Evolutionary conservation across 1,140 invertebrate genomes (phyloP).

Genomic region (Lithobius niger): DNA sequence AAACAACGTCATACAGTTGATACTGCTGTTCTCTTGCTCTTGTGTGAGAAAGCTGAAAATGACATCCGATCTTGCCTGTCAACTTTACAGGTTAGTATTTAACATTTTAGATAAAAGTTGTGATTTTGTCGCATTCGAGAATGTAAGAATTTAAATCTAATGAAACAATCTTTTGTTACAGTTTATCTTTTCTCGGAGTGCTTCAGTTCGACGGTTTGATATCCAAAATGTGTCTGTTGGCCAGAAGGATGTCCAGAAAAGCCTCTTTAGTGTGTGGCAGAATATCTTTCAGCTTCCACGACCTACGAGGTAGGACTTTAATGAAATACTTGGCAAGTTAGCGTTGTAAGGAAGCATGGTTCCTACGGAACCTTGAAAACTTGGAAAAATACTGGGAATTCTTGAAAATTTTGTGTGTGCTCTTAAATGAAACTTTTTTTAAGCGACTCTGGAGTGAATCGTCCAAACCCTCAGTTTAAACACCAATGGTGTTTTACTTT

Average conservation of each 20-base stretch:
- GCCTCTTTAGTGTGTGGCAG: constrained; percentile 70
- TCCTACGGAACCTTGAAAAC: too few relatives aligned
- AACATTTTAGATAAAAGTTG: background rate
- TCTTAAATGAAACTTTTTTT: too few relatives aligned
- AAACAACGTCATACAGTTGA: constrained; percentile 57
- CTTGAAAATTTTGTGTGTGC: too few relatives aligned
- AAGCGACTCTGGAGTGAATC: too few relatives aligned
- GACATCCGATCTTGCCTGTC: constrained; percentile 82
- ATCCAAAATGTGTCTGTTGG: constrained; percentile 56
- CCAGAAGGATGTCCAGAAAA: constrained; percentile 71
- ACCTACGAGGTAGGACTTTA: background rate
- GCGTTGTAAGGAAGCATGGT: too few relatives aligned
- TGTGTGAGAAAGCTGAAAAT: constrained; percentile 67
- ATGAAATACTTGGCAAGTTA: too few relatives aligned
- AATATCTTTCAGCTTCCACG: constrained; percentile 50
- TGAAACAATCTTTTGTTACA: constrained; percentile 23
- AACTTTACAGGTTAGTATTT: constrained; percentile 48
- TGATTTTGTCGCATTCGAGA: constrained; percentile 9
- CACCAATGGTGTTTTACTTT: too few relatives aligned
- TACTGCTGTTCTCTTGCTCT: constrained; percentile 47
- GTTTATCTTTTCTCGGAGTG: constrained; percentile 44
- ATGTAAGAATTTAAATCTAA: too few relatives aligned
- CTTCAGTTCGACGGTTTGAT: constrained; percentile 45
- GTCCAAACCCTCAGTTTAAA: too few relatives aligned
- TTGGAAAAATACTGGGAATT: too few relatives aligned